Percentiles rank a stretch among this genome's conserved stretches.
These are phyloP conservation scores for Pelvicachromis taeniatus DNA, from an alignment of 2,113 vertebrate species.

Conservation along the genomic window DNA sequence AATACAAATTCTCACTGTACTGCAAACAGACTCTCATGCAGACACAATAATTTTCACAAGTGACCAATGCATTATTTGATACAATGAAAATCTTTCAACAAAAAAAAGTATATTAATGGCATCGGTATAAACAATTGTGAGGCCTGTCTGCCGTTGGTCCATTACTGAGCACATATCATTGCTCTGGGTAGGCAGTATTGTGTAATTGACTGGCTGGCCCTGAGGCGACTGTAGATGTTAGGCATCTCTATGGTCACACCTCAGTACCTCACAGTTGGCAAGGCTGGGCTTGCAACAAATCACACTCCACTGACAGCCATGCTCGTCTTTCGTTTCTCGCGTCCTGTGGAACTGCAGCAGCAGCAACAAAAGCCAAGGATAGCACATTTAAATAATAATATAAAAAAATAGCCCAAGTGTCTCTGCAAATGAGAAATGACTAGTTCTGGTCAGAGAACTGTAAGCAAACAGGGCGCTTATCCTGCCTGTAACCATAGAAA, in stretches of 20 bases:
- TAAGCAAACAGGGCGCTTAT: slow-evolving; percentile 40
- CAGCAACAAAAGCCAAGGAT: slow-evolving; percentile 45
- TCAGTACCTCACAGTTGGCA: slow-evolving; percentile 69
- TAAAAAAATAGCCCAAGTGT: not conserved
- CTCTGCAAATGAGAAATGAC: slow-evolving; percentile 23
- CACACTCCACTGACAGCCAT: slow-evolving; percentile 54
- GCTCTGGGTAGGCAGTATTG: slow-evolving; percentile 61
- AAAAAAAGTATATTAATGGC: not conserved
- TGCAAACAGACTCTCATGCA: not conserved
- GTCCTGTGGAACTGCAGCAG: slow-evolving; percentile 45
- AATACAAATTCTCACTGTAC: not conserved
- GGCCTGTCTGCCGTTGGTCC: slow-evolving; percentile 38
- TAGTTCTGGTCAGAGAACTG: slow-evolving; percentile 26
- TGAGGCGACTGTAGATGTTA: slow-evolving; percentile 66
- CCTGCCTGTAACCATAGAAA: slow-evolving; percentile 49
- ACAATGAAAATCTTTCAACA: slow-evolving; percentile 5
- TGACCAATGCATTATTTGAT: not conserved
- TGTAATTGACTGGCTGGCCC: slow-evolving; percentile 73
- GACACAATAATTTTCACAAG: not conserved
- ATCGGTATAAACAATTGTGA: not conserved
- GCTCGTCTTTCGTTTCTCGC: slow-evolving; percentile 33
- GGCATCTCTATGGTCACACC: slow-evolving; percentile 66
- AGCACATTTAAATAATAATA: slow-evolving; percentile 50
- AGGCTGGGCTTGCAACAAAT: slow-evolving; percentile 68
- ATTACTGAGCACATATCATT: slow-evolving; percentile 58